Percentiles rank a stretch among this genome's conserved stretches.
Evolutionary conservation across 2,113 vertebrate species (phyloP).

Genomic region (Ictalurus punctatus): DNA sequence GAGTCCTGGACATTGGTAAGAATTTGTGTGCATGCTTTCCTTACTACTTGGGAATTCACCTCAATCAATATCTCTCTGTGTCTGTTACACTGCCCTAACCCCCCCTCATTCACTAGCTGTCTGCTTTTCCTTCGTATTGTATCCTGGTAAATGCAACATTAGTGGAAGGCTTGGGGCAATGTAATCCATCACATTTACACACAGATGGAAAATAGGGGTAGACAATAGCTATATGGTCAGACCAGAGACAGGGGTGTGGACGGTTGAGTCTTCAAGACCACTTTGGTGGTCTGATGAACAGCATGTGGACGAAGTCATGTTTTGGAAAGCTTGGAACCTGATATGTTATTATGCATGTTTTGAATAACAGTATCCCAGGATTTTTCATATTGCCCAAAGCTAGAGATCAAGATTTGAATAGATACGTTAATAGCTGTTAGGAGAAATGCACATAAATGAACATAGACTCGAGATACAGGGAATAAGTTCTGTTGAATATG

Average conservation of each 20-base stretch:
- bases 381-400: slow-evolving; percentile 42
- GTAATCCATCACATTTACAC: slow-evolving; percentile 29
- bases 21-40: background rate
- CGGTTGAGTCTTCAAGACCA: slow-evolving; percentile 29
- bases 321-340: slow-evolving; percentile 55
- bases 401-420: slow-evolving; percentile 46
- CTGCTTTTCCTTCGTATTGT: slow-evolving; percentile 41
- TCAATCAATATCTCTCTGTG: background rate
- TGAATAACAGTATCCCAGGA: slow-evolving; percentile 63
- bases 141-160: slow-evolving; percentile 41
- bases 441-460: background rate
- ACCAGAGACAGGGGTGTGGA: slow-evolving; percentile 9
- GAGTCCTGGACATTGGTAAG: slow-evolving; percentile 96
- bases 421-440: slow-evolving; percentile 23
- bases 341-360: slow-evolving; percentile 57
- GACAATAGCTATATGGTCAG: slow-evolving; percentile 43
- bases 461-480: background rate
- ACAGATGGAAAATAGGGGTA: slow-evolving; percentile 4
- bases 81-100: background rate
- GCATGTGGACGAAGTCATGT: slow-evolving; percentile 45
- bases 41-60: background rate
- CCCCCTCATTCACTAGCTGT: slow-evolving; percentile 2
- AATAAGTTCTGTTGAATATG: slow-evolving; percentile 16
- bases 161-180: slow-evolving; percentile 46
- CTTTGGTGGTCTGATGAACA: slow-evolving; percentile 35